Evolutionary conservation across 2,113 vertebrate species (phyloP).

Genomic region (Tympanuchus pallidicinctus): DNA sequence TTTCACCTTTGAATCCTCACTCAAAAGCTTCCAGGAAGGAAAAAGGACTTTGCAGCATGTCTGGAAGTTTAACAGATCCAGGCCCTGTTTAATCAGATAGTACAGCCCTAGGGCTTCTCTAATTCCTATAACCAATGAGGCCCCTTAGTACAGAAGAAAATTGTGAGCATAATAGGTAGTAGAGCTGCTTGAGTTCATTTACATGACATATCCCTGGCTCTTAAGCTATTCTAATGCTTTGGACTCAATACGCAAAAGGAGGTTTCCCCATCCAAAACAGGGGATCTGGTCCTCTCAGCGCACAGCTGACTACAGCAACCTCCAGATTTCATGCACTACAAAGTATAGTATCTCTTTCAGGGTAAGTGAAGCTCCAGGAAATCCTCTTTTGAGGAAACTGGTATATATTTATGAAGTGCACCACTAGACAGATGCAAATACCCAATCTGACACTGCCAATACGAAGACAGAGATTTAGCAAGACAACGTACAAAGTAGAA

Average conservation of each 20-base stretch:
- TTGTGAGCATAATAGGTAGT: conserved; percentile 28
- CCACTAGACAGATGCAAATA: not conserved
- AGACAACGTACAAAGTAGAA: not conserved
- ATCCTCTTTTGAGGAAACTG: not conserved
- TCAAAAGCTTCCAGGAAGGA: conserved; percentile 59
- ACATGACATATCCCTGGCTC: conserved; percentile 30
- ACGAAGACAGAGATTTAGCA: not conserved
- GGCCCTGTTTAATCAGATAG: conserved; percentile 52
- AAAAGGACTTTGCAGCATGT: conserved; percentile 51
- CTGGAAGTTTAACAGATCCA: conserved; percentile 59
- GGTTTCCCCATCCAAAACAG: conserved; percentile 37
- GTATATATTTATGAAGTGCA: not conserved
- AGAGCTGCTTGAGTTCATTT: conserved; percentile 58
- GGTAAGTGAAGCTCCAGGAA: not conserved
- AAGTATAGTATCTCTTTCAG: not conserved
- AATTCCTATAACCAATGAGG: conserved; percentile 48
- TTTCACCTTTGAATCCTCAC: conserved; percentile 65
- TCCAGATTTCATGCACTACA: not conserved
- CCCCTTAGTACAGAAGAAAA: conserved; percentile 41
- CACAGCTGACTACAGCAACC: not conserved
- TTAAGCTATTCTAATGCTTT: conserved; percentile 22
- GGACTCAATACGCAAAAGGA: not conserved
- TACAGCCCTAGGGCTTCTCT: conserved; percentile 62
- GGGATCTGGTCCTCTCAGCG: not conserved
- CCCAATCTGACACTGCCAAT: not conserved